phyloP scores from a whole-genome alignment of 1,140 invertebrate genomes.

The Parasteatoda tepidariorum region DNA sequence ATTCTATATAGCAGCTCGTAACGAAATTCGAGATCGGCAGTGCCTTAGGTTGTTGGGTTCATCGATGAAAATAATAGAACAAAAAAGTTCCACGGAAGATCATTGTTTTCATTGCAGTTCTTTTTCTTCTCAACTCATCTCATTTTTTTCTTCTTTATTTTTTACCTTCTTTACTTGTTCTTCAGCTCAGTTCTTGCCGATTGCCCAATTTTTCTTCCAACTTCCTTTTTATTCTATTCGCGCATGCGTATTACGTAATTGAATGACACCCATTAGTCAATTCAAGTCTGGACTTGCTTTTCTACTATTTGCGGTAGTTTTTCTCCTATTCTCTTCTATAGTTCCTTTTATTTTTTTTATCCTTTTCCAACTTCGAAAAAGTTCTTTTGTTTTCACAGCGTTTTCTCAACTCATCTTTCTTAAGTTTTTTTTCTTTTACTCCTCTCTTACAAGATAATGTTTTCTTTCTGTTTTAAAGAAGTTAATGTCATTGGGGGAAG shows the following conservation, averaged over 20 bases:
- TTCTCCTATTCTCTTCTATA: neutral
- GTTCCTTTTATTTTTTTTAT: neutral
- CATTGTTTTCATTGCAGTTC: neutral
- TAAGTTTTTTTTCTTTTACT: neutral
- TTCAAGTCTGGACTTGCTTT: conserved; percentile 11
- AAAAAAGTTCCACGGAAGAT: neutral
- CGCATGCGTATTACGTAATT: conserved; percentile 26
- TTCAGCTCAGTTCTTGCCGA: neutral
- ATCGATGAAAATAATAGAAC: neutral
- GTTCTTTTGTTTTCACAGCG: neutral
- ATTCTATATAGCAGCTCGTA: no score
- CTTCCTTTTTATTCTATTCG: neutral
- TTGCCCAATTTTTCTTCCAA: neutral
- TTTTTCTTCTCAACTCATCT: neutral
- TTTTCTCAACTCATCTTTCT: neutral
- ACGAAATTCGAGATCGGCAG: no score
- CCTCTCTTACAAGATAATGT: neutral
- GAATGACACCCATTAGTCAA: conserved; percentile 46
- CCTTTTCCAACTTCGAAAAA: neutral
- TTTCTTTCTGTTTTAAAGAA: neutral
- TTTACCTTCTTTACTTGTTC: neutral
- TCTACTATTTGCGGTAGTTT: neutral
- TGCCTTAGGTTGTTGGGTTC: no score
- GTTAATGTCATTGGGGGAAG: neutral
- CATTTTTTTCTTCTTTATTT: neutral